Base-by-base conservation (phyloP, 2,113 vertebrate genomes). In the Urocitellus parryii region DNA sequence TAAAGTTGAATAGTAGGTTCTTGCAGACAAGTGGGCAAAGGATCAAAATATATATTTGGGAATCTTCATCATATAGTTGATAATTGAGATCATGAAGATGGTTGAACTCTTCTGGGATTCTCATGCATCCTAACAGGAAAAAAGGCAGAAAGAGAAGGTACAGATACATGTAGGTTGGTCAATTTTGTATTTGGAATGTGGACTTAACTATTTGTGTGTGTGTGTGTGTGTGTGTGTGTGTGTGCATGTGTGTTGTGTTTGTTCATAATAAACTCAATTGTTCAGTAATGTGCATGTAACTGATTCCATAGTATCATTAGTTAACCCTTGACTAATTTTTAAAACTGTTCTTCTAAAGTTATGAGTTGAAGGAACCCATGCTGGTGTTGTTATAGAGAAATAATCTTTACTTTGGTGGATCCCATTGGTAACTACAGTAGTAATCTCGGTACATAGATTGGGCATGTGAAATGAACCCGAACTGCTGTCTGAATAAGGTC, bases 311-410 rank as follows among this genome's bases (percentile, higher is more conserved):
- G 34, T 63, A 37, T 92, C 51, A n/a, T 80, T 80, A 72, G 39
- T 79, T 27, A 79, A 63, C 27, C 22, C 13, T 84, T 90, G 29
- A 42, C 56, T 87, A 76, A 51, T 67, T 87, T 93, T 91, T 82
- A 68, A 96, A 76, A 87, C 22, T 42, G 29, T 77, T 32, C 34
- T 70, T 24, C 39, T 70, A 45, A 92, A 83, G n/a, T 94, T 96
- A 53, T 92, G 63, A 73, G 42, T 94, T 91, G 78, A 83, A 87
- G 76, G 48, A 91, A 74, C 11, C 12, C 8, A 76, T 68, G 61
- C 4, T 95, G 73, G 68, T 94, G 22, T 56, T 94, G 48, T 94
- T 90, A 79, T 84, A 68, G 20, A 74, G 76, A 84, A 95, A 81
- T 73, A 58, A 13, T 48, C 18, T 95, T 94, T 83, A 82, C 20